Evolutionary conservation across 2,797 vertebrate species (phyloP), one percentile per base, ranked within the genome.

Genomic region (Babyrousa celebensis): DNA sequence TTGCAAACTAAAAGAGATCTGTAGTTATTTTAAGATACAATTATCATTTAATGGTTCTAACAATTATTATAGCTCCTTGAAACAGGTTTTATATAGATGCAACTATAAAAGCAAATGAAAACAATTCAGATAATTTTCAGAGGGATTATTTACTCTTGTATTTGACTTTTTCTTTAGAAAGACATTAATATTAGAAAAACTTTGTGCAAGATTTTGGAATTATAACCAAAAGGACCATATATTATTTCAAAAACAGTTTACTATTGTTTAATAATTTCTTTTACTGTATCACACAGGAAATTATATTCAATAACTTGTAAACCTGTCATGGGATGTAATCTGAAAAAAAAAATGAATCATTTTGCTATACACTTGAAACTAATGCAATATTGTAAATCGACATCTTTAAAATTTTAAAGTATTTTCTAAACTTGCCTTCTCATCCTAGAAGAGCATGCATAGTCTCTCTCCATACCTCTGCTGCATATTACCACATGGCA

Each of bases 21-120:
- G 43, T 36, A 36, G 25, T 80, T 88, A n/a, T 90, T 93, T 80
- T 82, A 65, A 85, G 83, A 89, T 20, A 36, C 40, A 82, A 89
- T 79, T 72, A 43, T 8, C 80, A 67, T 91, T 80, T 62, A 89
- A 5, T 84, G 43, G 14, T 91, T 89, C 62, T 52, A 77, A 71
- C 82, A 12, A 70, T 68, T 52, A 6, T 65, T 94, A 56, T 68
- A 52, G 56, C 82, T 80, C 7, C 72, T 10, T n/a, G 32, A 77
- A 58, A 78, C 12, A 54, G 16, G 15, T 94, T 72, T 90, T 70
- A 67, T 23, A 14, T 89, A 52, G 43, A 17, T 58, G 2, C 15
- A 62, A 72, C 43, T 79, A 40, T 79, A 63, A 92, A 94, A 90
- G 70, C 65, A 86, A 94, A 87, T 78, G 12, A 79, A 93, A 89